These are phyloP conservation scores for Monochamus saltuarius DNA, from an alignment of 1,140 invertebrate species.

Conservation along the genomic window DNA sequence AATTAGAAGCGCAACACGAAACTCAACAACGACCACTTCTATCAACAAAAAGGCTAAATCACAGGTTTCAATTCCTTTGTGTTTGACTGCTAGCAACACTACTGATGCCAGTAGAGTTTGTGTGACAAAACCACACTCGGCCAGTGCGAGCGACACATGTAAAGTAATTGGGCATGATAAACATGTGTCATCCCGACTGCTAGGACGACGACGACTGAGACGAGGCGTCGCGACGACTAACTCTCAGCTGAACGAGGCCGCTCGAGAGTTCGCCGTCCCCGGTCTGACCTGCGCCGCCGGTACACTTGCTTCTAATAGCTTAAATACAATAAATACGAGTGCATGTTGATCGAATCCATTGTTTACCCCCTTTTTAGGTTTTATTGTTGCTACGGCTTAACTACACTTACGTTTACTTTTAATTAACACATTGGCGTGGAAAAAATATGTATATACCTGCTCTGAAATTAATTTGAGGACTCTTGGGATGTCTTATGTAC, in stretches of 20 bases:
- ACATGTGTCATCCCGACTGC: conserved; percentile 26
- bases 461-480: too few species aligned
- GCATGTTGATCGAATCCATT: conserved; percentile 17
- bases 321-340: conserved; percentile 16
- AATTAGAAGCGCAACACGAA: conserved; percentile 24
- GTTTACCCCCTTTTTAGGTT: conserved; percentile 14
- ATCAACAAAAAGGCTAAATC: conserved; percentile 14
- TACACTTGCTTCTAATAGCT: conserved; percentile 4
- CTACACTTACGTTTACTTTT: too few species aligned
- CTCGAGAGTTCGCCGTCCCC: conserved; percentile 24
- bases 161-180: conserved; percentile 27
- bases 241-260: conserved; percentile 14
- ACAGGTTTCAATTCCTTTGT: conserved; percentile 15
- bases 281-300: conserved; percentile 22
- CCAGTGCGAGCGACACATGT: conserved; percentile 20
- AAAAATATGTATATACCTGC: too few species aligned
- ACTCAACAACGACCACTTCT: conserved; percentile 25
- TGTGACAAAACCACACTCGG: neutral
- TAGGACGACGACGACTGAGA: conserved; percentile 12
- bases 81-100: neutral
- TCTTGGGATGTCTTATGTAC: too few species aligned
- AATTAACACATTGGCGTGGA: too few species aligned
- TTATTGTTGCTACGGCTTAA: too few species aligned
- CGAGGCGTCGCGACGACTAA: conserved; percentile 30
- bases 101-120: neutral